These are phyloP conservation scores for Diorhabda elongata DNA, from an alignment of 1,140 invertebrate genomes.

Conservation along the genomic window DNA sequence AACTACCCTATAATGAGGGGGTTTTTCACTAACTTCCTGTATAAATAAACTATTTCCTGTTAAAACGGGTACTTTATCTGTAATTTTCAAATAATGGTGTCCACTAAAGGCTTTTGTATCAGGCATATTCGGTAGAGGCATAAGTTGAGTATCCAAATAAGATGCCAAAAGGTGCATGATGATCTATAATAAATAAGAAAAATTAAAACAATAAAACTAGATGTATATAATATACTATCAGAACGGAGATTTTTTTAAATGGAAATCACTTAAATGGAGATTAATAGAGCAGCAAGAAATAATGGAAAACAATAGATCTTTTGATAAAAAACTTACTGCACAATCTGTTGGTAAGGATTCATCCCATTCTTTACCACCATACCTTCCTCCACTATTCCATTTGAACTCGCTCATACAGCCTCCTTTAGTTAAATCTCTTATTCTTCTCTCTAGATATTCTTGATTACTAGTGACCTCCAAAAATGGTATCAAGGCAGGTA, in stretches of 20 bases:
- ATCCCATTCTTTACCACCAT: slow-evolving; percentile 73
- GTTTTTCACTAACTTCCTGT: slow-evolving; percentile 57
- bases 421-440: slow-evolving; percentile 69
- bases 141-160: slow-evolving; percentile 76
- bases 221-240: no score
- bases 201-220: no score
- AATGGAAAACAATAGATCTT: neutral
- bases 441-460: slow-evolving; percentile 74
- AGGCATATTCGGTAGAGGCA: slow-evolving; percentile 68
- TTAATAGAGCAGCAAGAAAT: no score
- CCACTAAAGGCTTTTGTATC: slow-evolving; percentile 69
- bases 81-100: slow-evolving; percentile 57
- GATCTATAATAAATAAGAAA: slow-evolving; percentile 53
- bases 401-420: slow-evolving; percentile 77
- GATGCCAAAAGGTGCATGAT: slow-evolving; percentile 78
- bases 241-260: no score
- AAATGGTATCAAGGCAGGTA: slow-evolving; percentile 69
- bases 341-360: slow-evolving; percentile 76
- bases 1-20: slow-evolving; percentile 69
- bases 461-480: slow-evolving; percentile 75
- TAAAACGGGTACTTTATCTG: slow-evolving; percentile 52
- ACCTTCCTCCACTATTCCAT: slow-evolving; percentile 71
- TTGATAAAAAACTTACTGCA: slow-evolving; percentile 54
- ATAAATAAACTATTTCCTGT: slow-evolving; percentile 51
- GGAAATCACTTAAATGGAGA: no score